These are phyloP conservation scores for Paraescarpia echinospica DNA, from an alignment of 1,140 invertebrate genomes.

Conservation along the genomic window DNA sequence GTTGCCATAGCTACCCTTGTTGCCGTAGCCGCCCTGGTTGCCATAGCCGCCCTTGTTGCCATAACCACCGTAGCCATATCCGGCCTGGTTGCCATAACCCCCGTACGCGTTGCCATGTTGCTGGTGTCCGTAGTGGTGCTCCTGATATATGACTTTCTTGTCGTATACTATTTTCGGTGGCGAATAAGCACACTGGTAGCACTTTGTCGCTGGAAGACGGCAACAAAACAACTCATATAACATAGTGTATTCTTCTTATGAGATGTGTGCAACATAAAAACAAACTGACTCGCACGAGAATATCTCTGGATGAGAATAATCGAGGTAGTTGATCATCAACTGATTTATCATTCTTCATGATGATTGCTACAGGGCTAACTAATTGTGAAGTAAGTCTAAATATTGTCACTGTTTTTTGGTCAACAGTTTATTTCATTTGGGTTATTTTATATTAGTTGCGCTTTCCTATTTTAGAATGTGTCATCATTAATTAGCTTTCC, in stretches of 20 bases:
- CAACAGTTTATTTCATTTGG: too few relatives aligned
- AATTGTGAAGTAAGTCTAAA: background rate
- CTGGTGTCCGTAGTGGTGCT: conserved; percentile 20
- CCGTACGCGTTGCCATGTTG: background rate
- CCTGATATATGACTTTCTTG: conserved; percentile 22
- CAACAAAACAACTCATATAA: background rate
- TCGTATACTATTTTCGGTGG: conserved; percentile 26
- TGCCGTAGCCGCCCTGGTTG: background rate
- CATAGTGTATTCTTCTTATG: too few relatives aligned
- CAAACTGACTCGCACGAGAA: too few relatives aligned
- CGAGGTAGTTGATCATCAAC: too few relatives aligned
- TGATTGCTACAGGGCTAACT: background rate
- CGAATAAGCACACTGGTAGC: conserved; percentile 29
- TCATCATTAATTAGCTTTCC: background rate
- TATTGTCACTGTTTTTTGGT: background rate
- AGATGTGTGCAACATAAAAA: too few relatives aligned
- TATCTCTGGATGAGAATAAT: too few relatives aligned
- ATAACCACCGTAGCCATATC: background rate
- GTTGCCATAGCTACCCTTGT: conserved; percentile 9
- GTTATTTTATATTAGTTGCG: too few relatives aligned
- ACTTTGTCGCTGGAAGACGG: conserved; percentile 19
- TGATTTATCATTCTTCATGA: too few relatives aligned
- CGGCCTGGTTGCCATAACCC: conserved; percentile 12
- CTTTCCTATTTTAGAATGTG: background rate
- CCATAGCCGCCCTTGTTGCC: conserved; percentile 8